Evolutionary conservation across 2,113 vertebrate species (phyloP), one percentile per base, ranked within the genome.

Genomic region (Verasper variegatus): DNA sequence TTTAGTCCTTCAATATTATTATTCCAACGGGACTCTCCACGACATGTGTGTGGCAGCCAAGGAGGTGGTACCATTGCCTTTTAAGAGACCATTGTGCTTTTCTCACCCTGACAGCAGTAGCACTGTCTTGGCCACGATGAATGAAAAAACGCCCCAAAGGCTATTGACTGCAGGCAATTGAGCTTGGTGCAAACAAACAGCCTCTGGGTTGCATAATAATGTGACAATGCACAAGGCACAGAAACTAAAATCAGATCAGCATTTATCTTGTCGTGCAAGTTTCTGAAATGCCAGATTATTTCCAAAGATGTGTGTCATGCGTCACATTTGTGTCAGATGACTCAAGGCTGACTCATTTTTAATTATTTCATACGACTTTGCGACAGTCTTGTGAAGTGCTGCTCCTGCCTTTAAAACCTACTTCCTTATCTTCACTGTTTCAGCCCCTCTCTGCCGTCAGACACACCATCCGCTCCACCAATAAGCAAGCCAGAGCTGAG

Each of bases 381-480:
- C 31, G 7, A 31, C 31, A 7, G 56, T 51, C 27, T 56, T 58
- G 23, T 54, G 1, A 49, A 78, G 49, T 56, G 49, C 3, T n/a
- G 14, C 20, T 58, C 11, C 11, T 7, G 23, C 37, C 23, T 3
- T 35, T 8, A 40, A 54, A 60, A 54, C 51, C 13, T 8, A 18
- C 68, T 40, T 67, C 18, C 23, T 56, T 26, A 18, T 71, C 31
- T 72, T 47, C 27, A 0, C 13, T 82, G 15, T 78, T 76, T 49
- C 92, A 98, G 97, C 95, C 96, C n/a, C 94, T 95, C 72, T 90
- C 95, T 3, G 89, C 93, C 0, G 95, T 97, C 86, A 95, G 97
- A 78, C 97, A 98, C 80, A 99, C 97, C 7, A 99, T 99, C 90
- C 96, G 96, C 71, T 98, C 98, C 67, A 96, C 95, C 37, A 97